Evolutionary conservation across 2,888 invertebrate genomes (phyloP).

Genomic region (Hesperia comma): DNA sequence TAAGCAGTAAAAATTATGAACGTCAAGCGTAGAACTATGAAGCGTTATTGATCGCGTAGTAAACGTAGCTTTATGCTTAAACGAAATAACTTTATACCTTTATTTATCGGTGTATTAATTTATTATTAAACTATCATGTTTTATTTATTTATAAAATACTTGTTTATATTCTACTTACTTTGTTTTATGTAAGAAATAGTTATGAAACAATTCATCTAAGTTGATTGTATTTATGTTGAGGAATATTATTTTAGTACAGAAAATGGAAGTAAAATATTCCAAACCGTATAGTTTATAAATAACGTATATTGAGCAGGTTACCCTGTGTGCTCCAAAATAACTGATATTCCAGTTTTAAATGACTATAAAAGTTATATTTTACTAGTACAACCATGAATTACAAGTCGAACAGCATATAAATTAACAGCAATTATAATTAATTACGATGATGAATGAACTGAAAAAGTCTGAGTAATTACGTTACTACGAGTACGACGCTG

Average conservation of each 20-base stretch:
- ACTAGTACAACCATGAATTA: not conserved
- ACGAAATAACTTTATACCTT: not conserved
- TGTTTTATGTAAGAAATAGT: too few relatives aligned
- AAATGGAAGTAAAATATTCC: too few relatives aligned
- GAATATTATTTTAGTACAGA: too few relatives aligned
- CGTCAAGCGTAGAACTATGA: slow-evolving; percentile 11
- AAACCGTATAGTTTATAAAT: too few relatives aligned
- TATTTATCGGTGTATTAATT: too few relatives aligned
- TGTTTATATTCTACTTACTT: too few relatives aligned
- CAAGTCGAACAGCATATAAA: not conserved
- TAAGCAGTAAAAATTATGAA: slow-evolving; percentile 24
- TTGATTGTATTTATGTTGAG: too few relatives aligned
- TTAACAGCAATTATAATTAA: slow-evolving; percentile 37
- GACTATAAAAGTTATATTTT: not conserved
- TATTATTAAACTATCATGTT: too few relatives aligned
- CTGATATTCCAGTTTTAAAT: not conserved
- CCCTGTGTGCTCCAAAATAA: not conserved
- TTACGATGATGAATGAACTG: slow-evolving; percentile 36
- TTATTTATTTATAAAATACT: too few relatives aligned
- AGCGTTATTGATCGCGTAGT: slow-evolving; percentile 20
- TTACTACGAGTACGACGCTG: not conserved
- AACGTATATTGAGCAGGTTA: too few relatives aligned
- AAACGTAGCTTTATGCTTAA: not conserved
- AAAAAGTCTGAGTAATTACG: slow-evolving; percentile 29
- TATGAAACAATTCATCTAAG: too few relatives aligned